These are phyloP conservation scores for Syrphus vitripennis DNA, from an alignment of 2,888 invertebrate species.

Conservation along the genomic window DNA sequence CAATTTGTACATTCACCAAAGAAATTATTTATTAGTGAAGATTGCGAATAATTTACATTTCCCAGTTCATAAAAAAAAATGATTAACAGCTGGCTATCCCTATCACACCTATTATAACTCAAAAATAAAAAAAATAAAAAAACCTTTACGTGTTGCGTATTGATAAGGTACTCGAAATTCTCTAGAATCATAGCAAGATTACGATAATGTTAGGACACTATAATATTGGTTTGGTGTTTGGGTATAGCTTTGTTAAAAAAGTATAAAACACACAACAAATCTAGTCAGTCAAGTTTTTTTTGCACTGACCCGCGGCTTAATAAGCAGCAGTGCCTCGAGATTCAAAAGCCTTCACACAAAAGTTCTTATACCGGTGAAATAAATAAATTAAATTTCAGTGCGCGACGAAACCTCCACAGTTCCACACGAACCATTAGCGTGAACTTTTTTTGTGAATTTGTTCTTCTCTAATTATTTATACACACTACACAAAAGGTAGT, in stretches of 20 bases:
- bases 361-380: constrained; percentile 19
- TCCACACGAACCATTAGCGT: constrained; percentile 14
- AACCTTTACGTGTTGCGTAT: neutral
- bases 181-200: constrained; percentile 23
- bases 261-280: constrained; percentile 49
- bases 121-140: neutral
- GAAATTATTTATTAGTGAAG: no score
- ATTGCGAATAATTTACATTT: no score
- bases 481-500: neutral
- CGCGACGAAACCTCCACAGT: constrained; percentile 16
- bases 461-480: neutral
- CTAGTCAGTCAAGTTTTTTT: constrained; percentile 57
- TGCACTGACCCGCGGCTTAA: constrained; percentile 54
- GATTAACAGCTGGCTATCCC: neutral
- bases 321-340: constrained; percentile 32
- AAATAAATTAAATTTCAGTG: constrained; percentile 36
- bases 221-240: neutral
- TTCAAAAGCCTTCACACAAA: constrained; percentile 13
- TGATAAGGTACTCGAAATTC: neutral
- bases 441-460: constrained; percentile 35
- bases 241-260: neutral
- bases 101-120: neutral
- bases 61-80: neutral
- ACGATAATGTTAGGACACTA: constrained; percentile 53
- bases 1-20: no score